These are phyloP conservation scores for Apistogramma diplotaenia DNA, from an alignment of 2,113 vertebrate genomes.

Conservation along the genomic window DNA sequence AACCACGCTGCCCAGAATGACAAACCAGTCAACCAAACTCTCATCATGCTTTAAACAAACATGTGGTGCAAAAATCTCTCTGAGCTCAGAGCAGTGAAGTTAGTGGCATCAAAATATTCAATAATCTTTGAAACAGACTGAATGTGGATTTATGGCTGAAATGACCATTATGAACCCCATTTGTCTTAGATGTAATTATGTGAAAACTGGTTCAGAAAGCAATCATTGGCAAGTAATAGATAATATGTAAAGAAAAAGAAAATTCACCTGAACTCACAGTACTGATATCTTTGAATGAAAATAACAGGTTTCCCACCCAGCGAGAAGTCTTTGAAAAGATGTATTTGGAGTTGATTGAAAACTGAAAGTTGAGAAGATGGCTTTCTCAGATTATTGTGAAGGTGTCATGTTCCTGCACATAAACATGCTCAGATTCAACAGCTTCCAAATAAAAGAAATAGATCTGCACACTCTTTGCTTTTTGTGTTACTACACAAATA, in stretches of 20 bases:
- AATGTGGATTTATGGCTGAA: neutral
- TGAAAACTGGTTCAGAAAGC: neutral
- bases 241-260: neutral
- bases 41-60: neutral
- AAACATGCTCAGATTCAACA: neutral
- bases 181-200: neutral
- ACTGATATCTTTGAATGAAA: neutral
- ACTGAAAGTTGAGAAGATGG: neutral
- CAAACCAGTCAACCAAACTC: neutral
- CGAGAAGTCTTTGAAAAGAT: neutral
- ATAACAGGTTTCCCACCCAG: neutral
- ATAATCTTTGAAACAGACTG: neutral
- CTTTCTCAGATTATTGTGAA: neutral
- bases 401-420: neutral
- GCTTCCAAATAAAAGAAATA: neutral
- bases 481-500: neutral
- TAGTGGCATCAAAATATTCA: neutral
- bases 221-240: neutral
- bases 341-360: neutral
- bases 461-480: neutral
- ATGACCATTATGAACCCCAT: neutral
- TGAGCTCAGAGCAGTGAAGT: neutral
- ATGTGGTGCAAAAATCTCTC: neutral
- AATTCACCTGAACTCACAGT: accelerated
- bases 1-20: neutral